Percentiles rank a stretch among this genome's conserved stretches.
Conservation (phyloP, 2,888 invertebrate species). For the Dioctria rufipes region DNA sequence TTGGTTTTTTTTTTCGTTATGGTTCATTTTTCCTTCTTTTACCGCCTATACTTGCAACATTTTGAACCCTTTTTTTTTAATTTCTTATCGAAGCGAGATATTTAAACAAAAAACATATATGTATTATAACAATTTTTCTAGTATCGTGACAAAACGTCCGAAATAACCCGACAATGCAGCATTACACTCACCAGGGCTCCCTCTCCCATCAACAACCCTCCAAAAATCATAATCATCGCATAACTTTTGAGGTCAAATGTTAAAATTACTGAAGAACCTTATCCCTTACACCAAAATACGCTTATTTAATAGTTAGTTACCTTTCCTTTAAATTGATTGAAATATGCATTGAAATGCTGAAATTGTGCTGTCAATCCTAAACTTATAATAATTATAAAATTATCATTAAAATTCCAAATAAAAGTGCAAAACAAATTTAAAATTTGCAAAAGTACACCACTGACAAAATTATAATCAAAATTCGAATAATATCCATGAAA, state of each 20-base stretch:
- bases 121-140: conserved; percentile 56
- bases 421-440: conserved; percentile 77
- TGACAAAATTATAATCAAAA: conserved; percentile 72
- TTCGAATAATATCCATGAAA: conserved; percentile 74
- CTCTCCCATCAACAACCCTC: too few relatives aligned
- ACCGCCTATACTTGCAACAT: too few relatives aligned
- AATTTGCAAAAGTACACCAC: conserved; percentile 68
- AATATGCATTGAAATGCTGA: conserved; percentile 75
- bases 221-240: too few relatives aligned
- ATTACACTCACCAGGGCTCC: too few relatives aligned
- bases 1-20: too few relatives aligned
- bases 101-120: too few relatives aligned
- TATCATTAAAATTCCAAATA: conserved; percentile 82
- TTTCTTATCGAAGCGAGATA: too few relatives aligned
- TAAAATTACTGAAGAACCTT: too few relatives aligned
- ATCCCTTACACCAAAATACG: background rate
- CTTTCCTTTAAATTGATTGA: conserved; percentile 72
- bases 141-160: background rate
- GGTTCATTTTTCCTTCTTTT: too few relatives aligned
- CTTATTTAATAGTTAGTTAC: conserved; percentile 64
- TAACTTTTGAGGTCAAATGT: too few relatives aligned
- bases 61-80: too few relatives aligned
- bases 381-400: conserved; percentile 82
- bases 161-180: too few relatives aligned
- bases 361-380: conserved; percentile 79